Conservation (phyloP, 2,888 invertebrate species). For the Drosophila maculinotata region DNA sequence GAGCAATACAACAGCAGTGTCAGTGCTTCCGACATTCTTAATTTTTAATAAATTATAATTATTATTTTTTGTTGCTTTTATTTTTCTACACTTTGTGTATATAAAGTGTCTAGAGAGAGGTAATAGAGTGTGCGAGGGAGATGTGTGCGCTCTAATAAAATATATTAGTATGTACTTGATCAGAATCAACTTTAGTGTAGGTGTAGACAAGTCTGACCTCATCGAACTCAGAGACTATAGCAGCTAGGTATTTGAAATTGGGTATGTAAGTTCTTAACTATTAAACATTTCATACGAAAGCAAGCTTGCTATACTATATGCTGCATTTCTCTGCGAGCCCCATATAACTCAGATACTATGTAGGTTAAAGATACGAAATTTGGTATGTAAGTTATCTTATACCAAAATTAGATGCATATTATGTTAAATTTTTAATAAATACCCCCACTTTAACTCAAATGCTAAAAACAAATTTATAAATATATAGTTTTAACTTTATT, state of each 20-base stretch:
- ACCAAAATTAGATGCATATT: too few relatives aligned
- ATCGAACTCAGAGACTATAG: conserved; percentile 1
- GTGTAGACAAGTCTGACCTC: conserved; percentile 14
- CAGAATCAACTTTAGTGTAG: neutral
- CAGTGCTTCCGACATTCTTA: conserved; percentile 29
- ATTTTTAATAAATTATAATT: conserved; percentile 31
- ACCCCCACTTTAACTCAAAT: too few relatives aligned
- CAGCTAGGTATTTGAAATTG: neutral
- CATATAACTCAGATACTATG: neutral
- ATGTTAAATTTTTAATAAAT: too few relatives aligned
- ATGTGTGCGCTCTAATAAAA: neutral
- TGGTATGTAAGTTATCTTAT: neutral
- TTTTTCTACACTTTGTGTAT: neutral
- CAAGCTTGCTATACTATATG: neutral
- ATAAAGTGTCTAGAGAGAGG: neutral
- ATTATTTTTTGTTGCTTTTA: conserved; percentile 9
- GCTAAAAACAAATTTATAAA: neutral
- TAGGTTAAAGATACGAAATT: neutral
- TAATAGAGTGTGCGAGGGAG: neutral
- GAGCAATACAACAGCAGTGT: neutral
- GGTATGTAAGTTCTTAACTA: neutral
- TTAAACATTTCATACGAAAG: neutral
- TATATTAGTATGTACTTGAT: neutral
- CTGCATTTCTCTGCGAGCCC: neutral
- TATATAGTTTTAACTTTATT: neutral